Evolutionary conservation across 2,888 invertebrate species (phyloP).

Genomic region (Ectobius pallidus): DNA sequence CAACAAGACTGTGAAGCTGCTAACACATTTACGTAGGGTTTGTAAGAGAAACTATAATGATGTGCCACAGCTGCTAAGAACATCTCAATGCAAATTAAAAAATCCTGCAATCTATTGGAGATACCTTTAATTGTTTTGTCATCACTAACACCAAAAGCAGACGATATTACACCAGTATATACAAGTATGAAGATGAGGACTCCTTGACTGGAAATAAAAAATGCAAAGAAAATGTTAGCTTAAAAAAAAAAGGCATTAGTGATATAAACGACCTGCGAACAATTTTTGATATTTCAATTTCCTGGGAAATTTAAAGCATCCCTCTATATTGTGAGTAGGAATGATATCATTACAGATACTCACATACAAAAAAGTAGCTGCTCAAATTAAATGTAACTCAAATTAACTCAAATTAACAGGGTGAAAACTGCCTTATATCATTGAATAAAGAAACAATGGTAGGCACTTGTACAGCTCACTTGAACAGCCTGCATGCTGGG

Average conservation of each 20-base stretch:
- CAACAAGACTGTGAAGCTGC: constrained; percentile 63
- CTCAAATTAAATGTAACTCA: no score
- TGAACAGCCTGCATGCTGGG: no score
- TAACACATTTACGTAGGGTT: constrained; percentile 70
- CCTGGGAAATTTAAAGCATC: no score
- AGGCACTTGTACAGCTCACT: no score
- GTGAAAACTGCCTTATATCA: no score
- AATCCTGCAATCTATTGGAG: constrained; percentile 85
- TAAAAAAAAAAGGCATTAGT: not conserved
- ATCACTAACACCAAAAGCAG: constrained; percentile 72
- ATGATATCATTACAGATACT: no score
- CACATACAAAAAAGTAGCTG: no score
- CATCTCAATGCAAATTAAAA: constrained; percentile 97
- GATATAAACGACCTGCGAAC: no score
- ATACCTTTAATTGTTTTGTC: constrained; percentile 72
- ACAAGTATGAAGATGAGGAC: constrained; percentile 87
- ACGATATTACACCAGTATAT: constrained; percentile 79
- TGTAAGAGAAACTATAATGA: constrained; percentile 94
- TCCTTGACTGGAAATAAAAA: constrained; percentile 73
- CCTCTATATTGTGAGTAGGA: no score
- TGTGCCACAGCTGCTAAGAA: constrained; percentile 94
- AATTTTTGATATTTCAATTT: no score
- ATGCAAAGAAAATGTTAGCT: not conserved
- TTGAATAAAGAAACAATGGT: no score
- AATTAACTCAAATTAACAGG: no score